Evolutionary conservation across 1,140 invertebrate genomes (phyloP).

Genomic region (Tetragonula clypearis): DNA sequence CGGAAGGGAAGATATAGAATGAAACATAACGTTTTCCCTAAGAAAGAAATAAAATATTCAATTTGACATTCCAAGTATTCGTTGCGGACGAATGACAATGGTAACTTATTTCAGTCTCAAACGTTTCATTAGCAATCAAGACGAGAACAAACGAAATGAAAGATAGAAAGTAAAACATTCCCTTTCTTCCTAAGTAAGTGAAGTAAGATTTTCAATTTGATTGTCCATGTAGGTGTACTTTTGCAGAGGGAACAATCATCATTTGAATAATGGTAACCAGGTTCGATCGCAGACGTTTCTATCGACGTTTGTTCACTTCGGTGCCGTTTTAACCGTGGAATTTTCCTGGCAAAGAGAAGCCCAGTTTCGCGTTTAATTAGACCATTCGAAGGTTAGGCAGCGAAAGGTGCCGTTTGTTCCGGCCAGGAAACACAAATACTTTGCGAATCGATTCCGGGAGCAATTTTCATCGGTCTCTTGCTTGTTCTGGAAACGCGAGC

Average conservation of each 20-base stretch:
- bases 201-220: no score
- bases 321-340: background rate
- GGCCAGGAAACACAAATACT: slow-evolving; percentile 4
- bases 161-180: no score
- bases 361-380: slow-evolving; percentile 11
- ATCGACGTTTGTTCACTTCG: slow-evolving; percentile 14
- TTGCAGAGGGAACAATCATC: no score
- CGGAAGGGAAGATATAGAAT: background rate
- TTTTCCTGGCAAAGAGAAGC: background rate
- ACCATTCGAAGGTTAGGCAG: background rate
- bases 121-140: no score
- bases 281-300: background rate
- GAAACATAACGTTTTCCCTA: background rate
- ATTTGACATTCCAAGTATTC: background rate
- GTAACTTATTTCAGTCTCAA: no score
- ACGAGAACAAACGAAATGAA: no score
- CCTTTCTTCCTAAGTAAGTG: no score
- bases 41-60: background rate
- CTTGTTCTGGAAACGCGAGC: background rate
- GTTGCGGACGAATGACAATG: background rate
- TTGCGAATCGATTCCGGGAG: background rate
- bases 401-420: slow-evolving; percentile 15
- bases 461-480: slow-evolving; percentile 11
- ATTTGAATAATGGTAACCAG: no score
- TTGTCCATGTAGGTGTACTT: no score